A percentile compares a stretch with the other conserved stretches of the same genome.
Conservation (phyloP, 92 coral and sea anemone species). For the Metridium senile region DNA sequence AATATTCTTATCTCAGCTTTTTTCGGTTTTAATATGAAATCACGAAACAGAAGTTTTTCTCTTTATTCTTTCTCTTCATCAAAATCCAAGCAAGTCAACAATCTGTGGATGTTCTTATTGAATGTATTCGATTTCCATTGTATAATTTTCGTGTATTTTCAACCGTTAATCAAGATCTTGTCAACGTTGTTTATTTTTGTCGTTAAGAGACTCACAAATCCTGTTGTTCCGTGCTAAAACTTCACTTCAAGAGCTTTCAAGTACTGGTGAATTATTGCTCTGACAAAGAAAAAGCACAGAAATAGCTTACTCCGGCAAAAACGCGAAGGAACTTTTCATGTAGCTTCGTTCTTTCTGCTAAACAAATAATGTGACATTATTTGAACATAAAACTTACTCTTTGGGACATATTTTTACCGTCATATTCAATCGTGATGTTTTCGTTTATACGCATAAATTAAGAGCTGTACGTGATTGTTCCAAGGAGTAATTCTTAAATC, state of each 20-base stretch:
- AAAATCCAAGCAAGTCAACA: background rate
- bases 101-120: background rate
- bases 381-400: background rate
- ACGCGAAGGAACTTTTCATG: background rate
- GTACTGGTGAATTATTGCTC: background rate
- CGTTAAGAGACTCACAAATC: background rate
- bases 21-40: background rate
- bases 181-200: conserved; percentile 3
- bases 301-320: background rate
- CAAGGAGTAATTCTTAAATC: background rate
- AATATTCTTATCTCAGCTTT: background rate
- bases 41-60: background rate
- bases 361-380: conserved; percentile 6
- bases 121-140: background rate
- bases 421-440: background rate
- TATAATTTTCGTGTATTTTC: background rate
- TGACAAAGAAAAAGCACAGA: background rate
- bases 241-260: background rate
- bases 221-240: background rate
- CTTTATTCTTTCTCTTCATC: background rate
- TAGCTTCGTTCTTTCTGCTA: background rate
- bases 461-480: background rate
- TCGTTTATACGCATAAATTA: background rate
- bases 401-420: background rate
- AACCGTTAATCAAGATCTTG: background rate